Percentiles rank a stretch among this genome's conserved stretches.
Evolutionary conservation across 2,888 invertebrate species (phyloP).

Genomic region (Pseudococcus longispinus): DNA sequence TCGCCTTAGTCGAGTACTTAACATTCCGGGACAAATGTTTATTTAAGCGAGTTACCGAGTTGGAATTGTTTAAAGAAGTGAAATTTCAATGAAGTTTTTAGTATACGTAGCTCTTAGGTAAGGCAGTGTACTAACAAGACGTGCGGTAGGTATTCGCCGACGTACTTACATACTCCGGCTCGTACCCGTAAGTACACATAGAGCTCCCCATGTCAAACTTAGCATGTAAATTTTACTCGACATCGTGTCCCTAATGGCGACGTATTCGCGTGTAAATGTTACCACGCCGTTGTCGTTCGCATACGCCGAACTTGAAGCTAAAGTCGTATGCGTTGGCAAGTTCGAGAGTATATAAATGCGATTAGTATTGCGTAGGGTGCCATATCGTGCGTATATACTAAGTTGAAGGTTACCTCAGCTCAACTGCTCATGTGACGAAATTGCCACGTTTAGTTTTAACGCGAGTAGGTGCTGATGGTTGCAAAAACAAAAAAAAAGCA

Average conservation of each 20-base stretch:
- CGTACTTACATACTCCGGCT: background rate
- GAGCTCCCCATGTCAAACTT: background rate
- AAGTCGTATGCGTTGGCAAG: constrained; percentile 19
- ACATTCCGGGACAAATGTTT: constrained; percentile 24
- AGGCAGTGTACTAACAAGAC: background rate
- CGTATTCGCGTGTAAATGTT: background rate
- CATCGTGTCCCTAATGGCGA: constrained; percentile 20
- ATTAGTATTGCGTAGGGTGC: constrained; percentile 3
- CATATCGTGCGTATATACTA: background rate
- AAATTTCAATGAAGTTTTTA: constrained; percentile 24
- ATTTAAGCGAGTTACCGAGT: constrained; percentile 31
- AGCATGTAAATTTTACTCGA: constrained; percentile 21
- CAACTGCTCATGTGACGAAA: background rate
- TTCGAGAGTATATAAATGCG: constrained; percentile 25
- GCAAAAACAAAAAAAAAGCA: background rate
- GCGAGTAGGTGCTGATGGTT: background rate
- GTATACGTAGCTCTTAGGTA: background rate
- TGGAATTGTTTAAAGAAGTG: constrained; percentile 21
- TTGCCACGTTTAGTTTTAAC: background rate
- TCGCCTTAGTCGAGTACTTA: constrained; percentile 13
- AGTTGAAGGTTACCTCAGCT: background rate
- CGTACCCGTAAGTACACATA: background rate
- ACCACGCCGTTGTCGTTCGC: background rate
- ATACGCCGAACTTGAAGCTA: background rate
- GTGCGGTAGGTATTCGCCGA: background rate